Percentiles rank a stretch among this genome's conserved stretches.
Evolutionary conservation across 2,888 invertebrate species (phyloP).

Genomic region (Leptarthrus brevirostris): DNA sequence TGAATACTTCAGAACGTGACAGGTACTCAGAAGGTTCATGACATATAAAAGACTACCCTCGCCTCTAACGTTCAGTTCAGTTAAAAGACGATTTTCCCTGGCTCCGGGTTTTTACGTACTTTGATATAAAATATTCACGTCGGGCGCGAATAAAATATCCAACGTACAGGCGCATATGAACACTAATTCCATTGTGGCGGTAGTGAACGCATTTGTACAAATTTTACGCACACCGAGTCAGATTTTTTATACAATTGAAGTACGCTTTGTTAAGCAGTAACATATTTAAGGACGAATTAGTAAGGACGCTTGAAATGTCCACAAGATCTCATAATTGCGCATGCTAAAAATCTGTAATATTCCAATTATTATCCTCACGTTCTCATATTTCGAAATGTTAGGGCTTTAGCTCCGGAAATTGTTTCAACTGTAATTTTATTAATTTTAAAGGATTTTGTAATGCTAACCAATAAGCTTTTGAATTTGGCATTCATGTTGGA

Average conservation of each 20-base stretch:
- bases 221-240: neutral
- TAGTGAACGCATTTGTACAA: neutral
- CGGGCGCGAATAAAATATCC: neutral
- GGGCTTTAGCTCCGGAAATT: no score
- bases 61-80: neutral
- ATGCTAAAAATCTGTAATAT: no score
- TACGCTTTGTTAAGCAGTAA: neutral
- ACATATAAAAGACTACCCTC: constrained; percentile 39
- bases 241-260: neutral
- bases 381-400: no score
- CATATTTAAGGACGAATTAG: neutral
- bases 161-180: neutral
- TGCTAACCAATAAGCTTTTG: no score
- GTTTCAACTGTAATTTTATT: no score
- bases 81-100: constrained; percentile 32
- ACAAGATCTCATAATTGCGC: no score
- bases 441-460: no score
- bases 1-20: constrained; percentile 37
- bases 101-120: neutral
- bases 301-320: no score
- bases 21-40: constrained; percentile 48
- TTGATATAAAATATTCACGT: neutral
- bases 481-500: no score
- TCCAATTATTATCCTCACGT: no score
- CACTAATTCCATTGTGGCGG: neutral